These are phyloP conservation scores for Tinamus guttatus DNA, from an alignment of 2,113 vertebrate genomes.

Conservation along the genomic window DNA sequence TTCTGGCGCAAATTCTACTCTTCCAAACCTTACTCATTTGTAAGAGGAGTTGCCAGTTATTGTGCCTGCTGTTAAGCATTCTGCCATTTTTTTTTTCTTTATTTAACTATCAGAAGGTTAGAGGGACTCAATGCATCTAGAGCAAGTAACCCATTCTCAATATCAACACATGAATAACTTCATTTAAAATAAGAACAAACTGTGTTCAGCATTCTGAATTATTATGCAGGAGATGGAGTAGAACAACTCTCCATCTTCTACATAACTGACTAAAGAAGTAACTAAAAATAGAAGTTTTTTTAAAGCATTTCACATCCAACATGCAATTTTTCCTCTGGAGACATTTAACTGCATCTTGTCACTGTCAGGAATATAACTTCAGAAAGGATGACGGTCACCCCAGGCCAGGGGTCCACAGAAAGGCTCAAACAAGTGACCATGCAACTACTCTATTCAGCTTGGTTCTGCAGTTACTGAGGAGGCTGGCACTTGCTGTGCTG, in stretches of 20 bases:
- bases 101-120: neutral
- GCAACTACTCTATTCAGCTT: neutral
- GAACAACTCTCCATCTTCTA: neutral
- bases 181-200: neutral
- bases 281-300: neutral
- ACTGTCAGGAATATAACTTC: neutral
- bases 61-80: neutral
- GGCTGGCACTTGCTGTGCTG: neutral
- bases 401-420: neutral
- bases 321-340: neutral
- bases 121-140: neutral
- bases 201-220: neutral
- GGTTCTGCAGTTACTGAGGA: neutral
- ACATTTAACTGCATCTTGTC: neutral
- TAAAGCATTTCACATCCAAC: neutral
- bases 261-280: neutral
- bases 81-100: neutral
- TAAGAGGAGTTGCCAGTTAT: neutral
- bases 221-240: too few species aligned
- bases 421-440: neutral
- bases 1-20: constrained; percentile 46
- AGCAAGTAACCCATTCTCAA: neutral
- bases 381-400: neutral
- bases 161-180: neutral
- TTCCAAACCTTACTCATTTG: constrained; percentile 51